Percentiles rank a stretch among this genome's conserved stretches.
phyloP scores from a whole-genome alignment of 2,113 vertebrate species.

The Vicugna pacos region DNA sequence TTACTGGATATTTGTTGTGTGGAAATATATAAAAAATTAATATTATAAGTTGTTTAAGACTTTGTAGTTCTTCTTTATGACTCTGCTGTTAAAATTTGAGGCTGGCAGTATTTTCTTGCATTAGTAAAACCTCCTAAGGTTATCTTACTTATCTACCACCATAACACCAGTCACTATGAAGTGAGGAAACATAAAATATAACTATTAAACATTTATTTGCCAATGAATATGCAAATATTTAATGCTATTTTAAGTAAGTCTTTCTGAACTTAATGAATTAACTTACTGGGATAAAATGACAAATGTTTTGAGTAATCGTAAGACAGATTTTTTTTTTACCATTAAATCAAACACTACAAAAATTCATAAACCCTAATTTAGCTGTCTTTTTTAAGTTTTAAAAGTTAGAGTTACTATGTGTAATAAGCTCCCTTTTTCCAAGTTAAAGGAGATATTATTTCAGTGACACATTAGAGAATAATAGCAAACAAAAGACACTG shows the following conservation, averaged over 20 bases:
- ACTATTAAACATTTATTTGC: slow-evolving; percentile 79
- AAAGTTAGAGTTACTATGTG: slow-evolving; percentile 57
- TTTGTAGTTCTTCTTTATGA: neutral
- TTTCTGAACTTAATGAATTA: slow-evolving; percentile 80
- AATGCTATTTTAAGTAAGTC: slow-evolving; percentile 73
- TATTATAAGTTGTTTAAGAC: neutral
- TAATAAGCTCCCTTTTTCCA: slow-evolving; percentile 52
- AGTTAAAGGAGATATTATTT: slow-evolving; percentile 35
- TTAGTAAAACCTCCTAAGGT: slow-evolving; percentile 64
- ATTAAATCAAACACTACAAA: slow-evolving; percentile 65
- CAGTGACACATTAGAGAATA: neutral
- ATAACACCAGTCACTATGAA: slow-evolving; percentile 64
- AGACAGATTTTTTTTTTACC: slow-evolving; percentile 71
- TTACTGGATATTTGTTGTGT: neutral
- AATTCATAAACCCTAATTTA: slow-evolving; percentile 65
- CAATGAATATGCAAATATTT: slow-evolving; percentile 71
- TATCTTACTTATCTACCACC: slow-evolving; percentile 54
- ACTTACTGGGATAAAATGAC: slow-evolving; percentile 74
- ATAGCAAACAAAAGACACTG: neutral
- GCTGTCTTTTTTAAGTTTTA: neutral
- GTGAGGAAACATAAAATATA: slow-evolving; percentile 77
- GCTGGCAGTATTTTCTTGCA: slow-evolving; percentile 45
- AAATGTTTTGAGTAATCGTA: slow-evolving; percentile 74
- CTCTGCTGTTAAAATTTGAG: slow-evolving; percentile 53
- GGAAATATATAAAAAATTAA: slow-evolving; percentile 18